Evolutionary conservation across 2,888 invertebrate genomes (phyloP).

Genomic region (Halictus quadricinctus): DNA sequence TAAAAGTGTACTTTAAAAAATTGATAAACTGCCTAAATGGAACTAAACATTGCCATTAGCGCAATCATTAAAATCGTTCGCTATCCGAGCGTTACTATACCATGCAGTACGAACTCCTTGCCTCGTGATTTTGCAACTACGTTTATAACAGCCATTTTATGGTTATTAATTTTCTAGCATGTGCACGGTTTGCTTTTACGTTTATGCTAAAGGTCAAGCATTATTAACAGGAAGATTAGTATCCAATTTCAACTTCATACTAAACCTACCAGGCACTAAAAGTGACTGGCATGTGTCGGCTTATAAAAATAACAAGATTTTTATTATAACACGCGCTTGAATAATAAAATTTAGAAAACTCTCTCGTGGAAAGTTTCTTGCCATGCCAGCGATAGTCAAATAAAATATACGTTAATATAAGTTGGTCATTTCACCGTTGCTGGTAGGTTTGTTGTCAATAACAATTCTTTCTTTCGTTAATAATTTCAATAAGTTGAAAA

Average conservation of each 20-base stretch:
- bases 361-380: not conserved
- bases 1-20: not conserved
- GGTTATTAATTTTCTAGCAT: not conserved
- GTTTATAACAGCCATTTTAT: not conserved
- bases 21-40: not conserved
- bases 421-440: not conserved
- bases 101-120: not conserved
- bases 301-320: not conserved
- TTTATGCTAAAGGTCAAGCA: not conserved
- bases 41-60: not conserved
- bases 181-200: not conserved
- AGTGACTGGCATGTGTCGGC: not conserved
- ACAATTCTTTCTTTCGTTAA: not conserved
- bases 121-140: not conserved
- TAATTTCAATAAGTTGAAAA: not conserved
- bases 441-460: too few relatives aligned
- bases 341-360: not conserved
- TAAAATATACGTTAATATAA: not conserved
- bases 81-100: not conserved
- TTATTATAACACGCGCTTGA: not conserved
- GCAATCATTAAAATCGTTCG: not conserved
- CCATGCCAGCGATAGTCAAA: not conserved
- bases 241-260: not conserved
- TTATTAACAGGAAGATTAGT: not conserved
- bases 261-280: not conserved